Base-by-base conservation (phyloP, 2,113 vertebrate species). In the Ammodytes dubius region DNA sequence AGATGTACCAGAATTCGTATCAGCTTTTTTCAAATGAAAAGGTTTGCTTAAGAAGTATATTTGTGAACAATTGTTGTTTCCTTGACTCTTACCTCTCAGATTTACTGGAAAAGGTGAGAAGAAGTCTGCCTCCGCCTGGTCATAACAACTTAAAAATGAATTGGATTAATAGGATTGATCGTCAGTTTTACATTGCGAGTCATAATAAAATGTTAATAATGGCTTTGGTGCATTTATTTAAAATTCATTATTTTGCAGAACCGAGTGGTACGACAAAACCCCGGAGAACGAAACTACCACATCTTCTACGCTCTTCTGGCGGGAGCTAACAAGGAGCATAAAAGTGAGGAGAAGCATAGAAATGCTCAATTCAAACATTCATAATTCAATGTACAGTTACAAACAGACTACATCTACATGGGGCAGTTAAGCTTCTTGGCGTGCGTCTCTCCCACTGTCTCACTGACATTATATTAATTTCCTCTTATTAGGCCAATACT, bases 301-400 rank as follows among this genome's bases (percentile, higher is more conserved):
- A 97, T 98, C 81, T 98, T 98, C 92, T 98, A 98, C 39, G 96
- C 97, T 81, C 91, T 98, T 53, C 93, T 98, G 78, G 95, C 96
- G 10, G 97, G 97, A 83, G 89, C 96, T 45, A 95, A 68, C 0
- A 85, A 93, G 74, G 95, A 96, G 37, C 92, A 96, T 63, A 97
- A 95, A 95, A 96, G 97, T 97, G 75, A 89, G 83, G 2, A 39
- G 58, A 40, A 49, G 1, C 53, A 9, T 0, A 4, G 47, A 39
- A 7, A 35, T 6, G 0, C 58, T 69, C 35, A 58, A 4, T 75
- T 8, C 6, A 37, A 64, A 46, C 40, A 2, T 39, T 35, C 40
- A 2, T 39, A 14, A 10, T 71, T 47, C 37, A 27, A 1, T 10
- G 15, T 19, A n/a, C 14, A 40, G 13, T 50, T 19, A 40, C 43